These are phyloP conservation scores for Anser brachyrhynchus DNA, from an alignment of 2,113 vertebrate genomes.

Conservation along the genomic window DNA sequence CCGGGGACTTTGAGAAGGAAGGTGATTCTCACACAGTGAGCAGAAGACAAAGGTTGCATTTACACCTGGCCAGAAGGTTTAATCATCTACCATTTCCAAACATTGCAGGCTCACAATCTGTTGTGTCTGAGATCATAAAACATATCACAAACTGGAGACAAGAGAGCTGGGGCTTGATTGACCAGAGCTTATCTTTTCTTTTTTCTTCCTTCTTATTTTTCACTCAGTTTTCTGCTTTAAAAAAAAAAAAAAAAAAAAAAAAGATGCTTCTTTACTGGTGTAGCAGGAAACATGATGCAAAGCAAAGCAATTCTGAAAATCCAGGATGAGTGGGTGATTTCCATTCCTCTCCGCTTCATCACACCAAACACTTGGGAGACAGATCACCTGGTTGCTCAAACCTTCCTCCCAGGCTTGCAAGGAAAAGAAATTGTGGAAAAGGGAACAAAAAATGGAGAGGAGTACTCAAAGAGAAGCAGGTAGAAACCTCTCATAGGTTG, in stretches of 20 bases:
- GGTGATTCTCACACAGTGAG: conserved; percentile 79
- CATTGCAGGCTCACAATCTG: conserved; percentile 82
- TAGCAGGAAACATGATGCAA: not conserved
- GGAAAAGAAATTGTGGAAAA: not conserved
- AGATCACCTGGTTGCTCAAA: not conserved
- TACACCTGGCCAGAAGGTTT: conserved; percentile 95
- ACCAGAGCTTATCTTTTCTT: conserved; percentile 59
- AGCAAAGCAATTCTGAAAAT: not conserved
- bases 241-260: not conserved
- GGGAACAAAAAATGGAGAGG: not conserved
- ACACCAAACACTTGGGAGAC: not conserved
- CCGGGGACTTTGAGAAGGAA: conserved; percentile 56
- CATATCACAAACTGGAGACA: conserved; percentile 67
- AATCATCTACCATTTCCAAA: conserved; percentile 99
- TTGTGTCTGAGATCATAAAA: conserved; percentile 81
- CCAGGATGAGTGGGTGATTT: not conserved
- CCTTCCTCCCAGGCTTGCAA: not conserved
- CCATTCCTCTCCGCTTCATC: not conserved
- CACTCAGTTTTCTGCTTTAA: conserved; percentile 2
- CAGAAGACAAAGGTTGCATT: conserved; percentile 98
- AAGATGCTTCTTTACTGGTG: not conserved
- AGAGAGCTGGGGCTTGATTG: conserved; percentile 42
- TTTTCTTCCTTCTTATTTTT: conserved; percentile 54
- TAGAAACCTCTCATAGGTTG: not conserved
- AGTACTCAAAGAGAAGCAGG: not conserved